Evolutionary conservation across 2,113 vertebrate species (phyloP), one percentile per base, ranked within the genome.

Genomic region (Callipepla californica): DNA sequence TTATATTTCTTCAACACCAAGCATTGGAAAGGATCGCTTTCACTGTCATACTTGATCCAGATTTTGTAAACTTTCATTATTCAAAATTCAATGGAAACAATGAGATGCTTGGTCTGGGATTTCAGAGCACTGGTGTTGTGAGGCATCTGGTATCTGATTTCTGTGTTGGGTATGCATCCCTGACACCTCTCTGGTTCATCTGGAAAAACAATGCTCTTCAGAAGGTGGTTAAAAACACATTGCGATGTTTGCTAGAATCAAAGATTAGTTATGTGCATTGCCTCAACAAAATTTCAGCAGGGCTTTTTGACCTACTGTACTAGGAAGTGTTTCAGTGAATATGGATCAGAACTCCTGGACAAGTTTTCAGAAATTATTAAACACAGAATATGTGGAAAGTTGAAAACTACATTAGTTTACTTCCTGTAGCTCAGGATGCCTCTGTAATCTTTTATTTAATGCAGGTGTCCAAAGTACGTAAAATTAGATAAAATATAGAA

Each of bases 21-120:
- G 11, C 47, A 95, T 87, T 61, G 79, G 63, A 92, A 70, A 78
- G 69, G 23, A 90, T 68, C 25, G 16, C 87, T 85, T 94, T 81
- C 68, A 53, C 62, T 89, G 69, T 32, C 72, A 70, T 73, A 73
- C 18, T 34, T 62, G 42, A 58, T n/a, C 4, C 61, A 84, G 32
- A 80, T 47, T 93, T 94, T 85, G 65, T 63, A 93, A 88, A 55
- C 8, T 47, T 90, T 11, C 6, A 88, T 91, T 83, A 48, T 90
- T 67, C 72, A n/a, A 86, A 74, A 77, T 16, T 85, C 42, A 50
- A 20, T 32, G 47, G 42, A 85, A 87, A 62, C 1, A 48, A 2
- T 34, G 42, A 69, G n/a, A 48, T 50, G 23, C 20, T 58, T 66
- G 6, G 18, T 6, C 18, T 67, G n/a, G 70, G 87, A 36, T 73